Evolutionary conservation across 2,113 vertebrate genomes (phyloP).

Genomic region (Nycticryphes semicollaris): DNA sequence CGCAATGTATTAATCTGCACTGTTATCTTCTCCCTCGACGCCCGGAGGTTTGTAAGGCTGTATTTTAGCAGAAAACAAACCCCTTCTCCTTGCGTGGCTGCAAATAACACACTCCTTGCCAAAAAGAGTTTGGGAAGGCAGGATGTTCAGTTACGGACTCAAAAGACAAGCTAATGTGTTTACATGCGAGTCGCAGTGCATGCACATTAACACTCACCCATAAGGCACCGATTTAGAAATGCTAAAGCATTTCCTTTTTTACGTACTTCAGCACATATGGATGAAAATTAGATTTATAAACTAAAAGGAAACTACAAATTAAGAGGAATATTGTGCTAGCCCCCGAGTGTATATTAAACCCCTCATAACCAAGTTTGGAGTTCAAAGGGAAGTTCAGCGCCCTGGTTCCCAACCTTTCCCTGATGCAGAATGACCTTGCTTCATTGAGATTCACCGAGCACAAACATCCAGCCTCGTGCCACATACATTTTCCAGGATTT

Average conservation of each 20-base stretch:
- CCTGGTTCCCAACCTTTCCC: not conserved
- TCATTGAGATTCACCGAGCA: not conserved
- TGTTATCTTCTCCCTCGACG: not conserved
- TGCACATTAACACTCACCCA: not conserved
- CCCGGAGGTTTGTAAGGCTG: rapidly evolving
- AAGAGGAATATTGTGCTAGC: not conserved
- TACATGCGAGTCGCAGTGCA: not conserved
- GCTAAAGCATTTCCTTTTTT: not conserved
- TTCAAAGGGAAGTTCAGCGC: not conserved
- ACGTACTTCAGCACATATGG: not conserved
- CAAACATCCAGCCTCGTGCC: not conserved
- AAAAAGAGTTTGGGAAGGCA: not conserved
- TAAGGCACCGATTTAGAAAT: not conserved
- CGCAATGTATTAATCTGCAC: not conserved
- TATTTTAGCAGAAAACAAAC: not conserved
- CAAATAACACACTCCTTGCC: not conserved
- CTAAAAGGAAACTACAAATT: not conserved
- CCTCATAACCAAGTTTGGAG: not conserved
- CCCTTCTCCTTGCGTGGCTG: not conserved
- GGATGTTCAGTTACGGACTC: rapidly evolving
- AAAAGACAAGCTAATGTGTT: not conserved
- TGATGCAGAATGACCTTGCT: not conserved
- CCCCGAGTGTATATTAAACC: not conserved
- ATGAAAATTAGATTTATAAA: not conserved
- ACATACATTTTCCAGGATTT: not conserved